phyloP scores from a whole-genome alignment of 2,113 vertebrate genomes.

The Pycnonotus jocosus region DNA sequence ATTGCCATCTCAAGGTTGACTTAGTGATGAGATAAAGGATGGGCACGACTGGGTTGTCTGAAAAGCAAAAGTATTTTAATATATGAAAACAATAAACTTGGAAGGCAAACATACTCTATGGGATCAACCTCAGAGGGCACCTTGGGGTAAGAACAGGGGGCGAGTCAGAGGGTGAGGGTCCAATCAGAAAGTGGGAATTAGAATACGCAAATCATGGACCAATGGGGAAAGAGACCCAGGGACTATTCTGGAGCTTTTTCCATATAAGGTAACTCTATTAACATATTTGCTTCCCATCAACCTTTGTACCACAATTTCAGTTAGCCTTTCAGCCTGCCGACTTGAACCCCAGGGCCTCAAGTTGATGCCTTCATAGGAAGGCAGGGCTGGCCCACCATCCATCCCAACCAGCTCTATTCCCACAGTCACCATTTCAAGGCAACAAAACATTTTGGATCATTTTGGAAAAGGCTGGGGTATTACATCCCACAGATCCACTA shows the following conservation, averaged over 20 bases:
- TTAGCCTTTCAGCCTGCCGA: neutral
- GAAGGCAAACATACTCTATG: neutral
- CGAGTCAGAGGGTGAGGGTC: neutral
- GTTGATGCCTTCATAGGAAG: neutral
- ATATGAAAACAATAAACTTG: neutral
- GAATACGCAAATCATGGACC: neutral
- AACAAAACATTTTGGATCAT: neutral
- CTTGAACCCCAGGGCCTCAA: neutral
- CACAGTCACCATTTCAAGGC: neutral
- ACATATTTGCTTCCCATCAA: neutral
- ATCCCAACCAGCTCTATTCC: neutral
- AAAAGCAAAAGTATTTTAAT: neutral
- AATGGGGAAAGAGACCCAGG: neutral
- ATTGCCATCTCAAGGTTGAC: fast-evolving
- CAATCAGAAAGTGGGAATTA: neutral
- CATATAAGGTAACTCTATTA: neutral
- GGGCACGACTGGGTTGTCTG: neutral
- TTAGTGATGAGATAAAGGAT: neutral
- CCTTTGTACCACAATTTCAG: neutral
- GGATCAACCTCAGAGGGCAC: neutral
- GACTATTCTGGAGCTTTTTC: neutral
- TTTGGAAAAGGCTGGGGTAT: neutral
- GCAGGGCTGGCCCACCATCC: neutral
- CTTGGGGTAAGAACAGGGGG: neutral
- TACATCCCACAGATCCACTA: neutral